phyloP scores from a whole-genome alignment of 2,797 vertebrate species.

The Cyclura pinguis region DNA sequence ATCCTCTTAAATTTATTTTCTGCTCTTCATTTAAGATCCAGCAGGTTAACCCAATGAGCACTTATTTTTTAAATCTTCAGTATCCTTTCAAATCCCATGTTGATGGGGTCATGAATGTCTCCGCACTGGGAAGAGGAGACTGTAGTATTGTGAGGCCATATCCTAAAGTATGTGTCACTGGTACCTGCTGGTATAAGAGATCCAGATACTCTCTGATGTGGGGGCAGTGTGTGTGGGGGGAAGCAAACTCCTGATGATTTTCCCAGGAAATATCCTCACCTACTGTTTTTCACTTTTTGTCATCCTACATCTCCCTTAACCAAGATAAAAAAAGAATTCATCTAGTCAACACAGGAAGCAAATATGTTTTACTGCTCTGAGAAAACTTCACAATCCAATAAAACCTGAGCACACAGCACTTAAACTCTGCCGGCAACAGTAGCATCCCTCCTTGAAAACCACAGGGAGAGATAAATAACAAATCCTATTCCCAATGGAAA shows the following conservation, averaged over 20 bases:
- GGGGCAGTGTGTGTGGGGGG: no score
- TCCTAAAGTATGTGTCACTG: neutral
- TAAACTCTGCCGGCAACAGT: neutral
- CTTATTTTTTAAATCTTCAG: neutral
- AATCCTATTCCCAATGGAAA: neutral
- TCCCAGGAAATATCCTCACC: neutral
- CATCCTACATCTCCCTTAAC: neutral
- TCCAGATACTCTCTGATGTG: neutral
- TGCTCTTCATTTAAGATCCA: neutral
- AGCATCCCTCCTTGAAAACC: neutral
- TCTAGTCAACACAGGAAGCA: neutral
- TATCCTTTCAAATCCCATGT: neutral
- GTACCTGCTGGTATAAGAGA: neutral
- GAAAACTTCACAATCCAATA: neutral
- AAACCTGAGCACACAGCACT: neutral
- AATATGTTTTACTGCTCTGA: neutral
- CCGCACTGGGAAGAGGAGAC: neutral
- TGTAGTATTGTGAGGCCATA: neutral
- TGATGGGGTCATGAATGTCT: neutral
- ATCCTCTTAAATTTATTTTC: no score
- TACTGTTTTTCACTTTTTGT: neutral
- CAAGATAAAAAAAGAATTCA: neutral
- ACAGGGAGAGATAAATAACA: conserved; percentile 5
- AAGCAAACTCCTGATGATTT: no score
- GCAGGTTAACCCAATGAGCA: neutral